phyloP scores from a whole-genome alignment of 2,113 vertebrate genomes.

The Labeo rohita region DNA sequence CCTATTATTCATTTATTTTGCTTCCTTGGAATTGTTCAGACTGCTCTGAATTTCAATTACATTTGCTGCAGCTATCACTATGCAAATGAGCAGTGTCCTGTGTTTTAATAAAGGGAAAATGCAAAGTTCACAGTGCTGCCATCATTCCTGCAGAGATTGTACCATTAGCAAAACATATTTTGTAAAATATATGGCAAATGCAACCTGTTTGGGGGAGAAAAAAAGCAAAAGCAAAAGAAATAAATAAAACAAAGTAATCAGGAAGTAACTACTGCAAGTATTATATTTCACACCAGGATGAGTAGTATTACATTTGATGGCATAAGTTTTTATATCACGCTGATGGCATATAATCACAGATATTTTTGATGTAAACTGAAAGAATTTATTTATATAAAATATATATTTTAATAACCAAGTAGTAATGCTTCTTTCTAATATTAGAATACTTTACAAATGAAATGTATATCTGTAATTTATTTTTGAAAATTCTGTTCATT shows the following conservation, averaged over 20 bases:
- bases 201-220: background rate
- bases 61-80: constrained; percentile 42
- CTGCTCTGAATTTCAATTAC: constrained; percentile 58
- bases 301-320: too few relatives aligned
- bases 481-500: too few relatives aligned
- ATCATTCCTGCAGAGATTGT: background rate
- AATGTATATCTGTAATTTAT: too few relatives aligned
- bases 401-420: too few relatives aligned
- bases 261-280: background rate
- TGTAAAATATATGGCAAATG: background rate
- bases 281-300: background rate
- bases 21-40: constrained; percentile 53
- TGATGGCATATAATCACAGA: too few relatives aligned
- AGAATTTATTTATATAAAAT: too few relatives aligned
- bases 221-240: background rate
- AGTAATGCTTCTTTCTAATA: too few relatives aligned
- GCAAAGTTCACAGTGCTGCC: background rate
- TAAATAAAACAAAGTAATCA: too few relatives aligned
- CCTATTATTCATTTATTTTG: constrained; percentile 66
- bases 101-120: constrained; percentile 39
- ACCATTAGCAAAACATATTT: background rate
- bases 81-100: constrained; percentile 48
- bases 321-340: too few relatives aligned
- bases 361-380: too few relatives aligned
- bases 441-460: too few relatives aligned